These are phyloP conservation scores for Holocentrus rufus DNA, from an alignment of 2,797 vertebrate species.

Conservation along the genomic window DNA sequence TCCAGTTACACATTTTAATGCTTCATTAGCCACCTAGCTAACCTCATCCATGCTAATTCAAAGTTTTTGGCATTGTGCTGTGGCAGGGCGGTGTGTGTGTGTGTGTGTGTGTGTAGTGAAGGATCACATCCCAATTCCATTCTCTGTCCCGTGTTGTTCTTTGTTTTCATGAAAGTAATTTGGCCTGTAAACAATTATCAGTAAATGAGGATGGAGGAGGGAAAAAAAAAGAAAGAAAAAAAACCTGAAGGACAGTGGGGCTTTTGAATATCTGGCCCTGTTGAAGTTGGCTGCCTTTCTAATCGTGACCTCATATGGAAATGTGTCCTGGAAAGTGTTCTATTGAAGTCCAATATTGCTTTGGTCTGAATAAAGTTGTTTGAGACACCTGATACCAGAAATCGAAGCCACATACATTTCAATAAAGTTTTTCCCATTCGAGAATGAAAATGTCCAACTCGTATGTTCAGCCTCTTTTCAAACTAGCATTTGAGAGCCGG, in stretches of 20 bases:
- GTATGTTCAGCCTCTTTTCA: slow-evolving; percentile 50
- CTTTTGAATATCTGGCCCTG: background rate
- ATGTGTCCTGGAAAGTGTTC: background rate
- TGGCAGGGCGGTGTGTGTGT: too few relatives aligned
- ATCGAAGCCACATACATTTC: slow-evolving; percentile 24
- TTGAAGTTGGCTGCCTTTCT: slow-evolving; percentile 7
- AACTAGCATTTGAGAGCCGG: slow-evolving; percentile 53
- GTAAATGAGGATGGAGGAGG: background rate
- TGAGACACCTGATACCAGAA: slow-evolving; percentile 20
- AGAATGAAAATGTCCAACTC: slow-evolving; percentile 42
- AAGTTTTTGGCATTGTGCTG: too few relatives aligned
- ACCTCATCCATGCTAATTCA: too few relatives aligned
- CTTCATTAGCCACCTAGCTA: too few relatives aligned
- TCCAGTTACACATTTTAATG: too few relatives aligned
- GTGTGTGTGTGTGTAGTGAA: too few relatives aligned
- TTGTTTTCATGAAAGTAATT: background rate
- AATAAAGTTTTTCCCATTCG: slow-evolving; percentile 22
- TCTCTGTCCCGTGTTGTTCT: too few relatives aligned
- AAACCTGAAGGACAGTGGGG: slow-evolving; percentile 3
- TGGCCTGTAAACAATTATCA: background rate
- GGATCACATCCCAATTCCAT: too few relatives aligned
- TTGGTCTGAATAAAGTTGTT: slow-evolving; percentile 7
- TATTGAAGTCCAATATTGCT: slow-evolving; percentile 1
- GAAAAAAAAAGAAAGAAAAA: slow-evolving; percentile 4
- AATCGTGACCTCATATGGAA: background rate